Conservation (phyloP, 2,888 invertebrate genomes). For the Choreutis nemorana region DNA sequence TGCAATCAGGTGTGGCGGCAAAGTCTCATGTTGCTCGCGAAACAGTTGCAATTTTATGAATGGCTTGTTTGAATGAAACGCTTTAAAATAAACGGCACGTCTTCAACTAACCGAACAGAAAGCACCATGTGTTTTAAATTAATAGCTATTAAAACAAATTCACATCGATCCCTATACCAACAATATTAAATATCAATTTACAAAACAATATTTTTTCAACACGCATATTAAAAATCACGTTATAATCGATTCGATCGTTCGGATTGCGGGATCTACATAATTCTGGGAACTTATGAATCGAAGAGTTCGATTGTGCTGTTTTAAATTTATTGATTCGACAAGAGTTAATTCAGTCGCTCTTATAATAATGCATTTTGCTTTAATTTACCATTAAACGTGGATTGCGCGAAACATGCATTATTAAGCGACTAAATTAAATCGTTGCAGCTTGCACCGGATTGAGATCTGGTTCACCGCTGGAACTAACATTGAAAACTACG, state of each 20-base stretch:
- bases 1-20: constrained; percentile 36
- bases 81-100: constrained; percentile 36
- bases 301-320: too few species aligned
- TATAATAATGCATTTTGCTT: constrained; percentile 9
- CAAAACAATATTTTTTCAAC: too few species aligned
- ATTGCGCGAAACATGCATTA: constrained; percentile 9
- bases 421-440: constrained; percentile 9
- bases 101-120: constrained; percentile 30
- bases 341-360: too few species aligned
- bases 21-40: constrained; percentile 40
- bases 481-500: constrained; percentile 10
- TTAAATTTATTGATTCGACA: too few species aligned
- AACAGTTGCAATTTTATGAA: constrained; percentile 60
- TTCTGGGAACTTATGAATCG: too few species aligned
- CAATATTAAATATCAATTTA: too few species aligned
- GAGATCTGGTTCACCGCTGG: constrained; percentile 7
- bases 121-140: too few species aligned
- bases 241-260: too few species aligned
- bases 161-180: neutral
- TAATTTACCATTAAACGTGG: constrained; percentile 5
- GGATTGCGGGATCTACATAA: too few species aligned
- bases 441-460: neutral
- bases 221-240: too few species aligned
- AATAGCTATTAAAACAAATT: constrained; percentile 1
- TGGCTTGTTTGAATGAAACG: constrained; percentile 60